phyloP scores from a whole-genome alignment of 92 coral and sea anemone species.

The Phenganax marumi region DNA sequence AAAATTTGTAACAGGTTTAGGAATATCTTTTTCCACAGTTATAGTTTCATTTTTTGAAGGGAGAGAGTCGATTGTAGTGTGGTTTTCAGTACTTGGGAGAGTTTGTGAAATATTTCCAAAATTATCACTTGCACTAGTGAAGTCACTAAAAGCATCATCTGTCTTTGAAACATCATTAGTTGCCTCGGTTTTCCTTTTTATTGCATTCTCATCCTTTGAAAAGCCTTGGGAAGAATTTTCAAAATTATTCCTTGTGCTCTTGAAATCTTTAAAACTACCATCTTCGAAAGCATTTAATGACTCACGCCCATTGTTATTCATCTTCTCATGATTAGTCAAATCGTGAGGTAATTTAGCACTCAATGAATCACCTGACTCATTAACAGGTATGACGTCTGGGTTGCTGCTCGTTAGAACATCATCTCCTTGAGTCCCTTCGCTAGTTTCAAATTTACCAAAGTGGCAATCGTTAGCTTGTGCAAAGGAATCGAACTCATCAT shows the following conservation, averaged over 20 bases:
- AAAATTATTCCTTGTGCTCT: not conserved
- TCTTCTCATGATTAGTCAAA: slow-evolving; percentile 5
- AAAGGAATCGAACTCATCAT: slow-evolving; percentile 31
- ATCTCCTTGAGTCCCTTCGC: not conserved
- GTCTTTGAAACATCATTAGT: not conserved
- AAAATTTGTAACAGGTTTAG: not conserved
- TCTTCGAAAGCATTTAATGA: slow-evolving; percentile 10
- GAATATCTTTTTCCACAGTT: not conserved
- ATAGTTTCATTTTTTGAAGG: too few relatives aligned
- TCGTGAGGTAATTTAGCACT: slow-evolving; percentile 5
- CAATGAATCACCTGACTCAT: slow-evolving; percentile 14
- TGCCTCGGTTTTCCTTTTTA: not conserved
- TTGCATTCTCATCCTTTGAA: not conserved
- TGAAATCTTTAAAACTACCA: slow-evolving; percentile 2
- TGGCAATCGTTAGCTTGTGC: slow-evolving; percentile 11
- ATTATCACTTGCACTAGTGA: not conserved
- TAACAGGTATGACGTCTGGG: not conserved
- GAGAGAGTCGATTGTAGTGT: too few relatives aligned
- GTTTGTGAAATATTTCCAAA: too few relatives aligned
- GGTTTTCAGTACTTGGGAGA: too few relatives aligned
- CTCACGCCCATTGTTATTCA: not conserved
- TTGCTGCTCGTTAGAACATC: not conserved
- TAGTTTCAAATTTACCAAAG: slow-evolving; percentile 10
- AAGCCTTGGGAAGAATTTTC: not conserved
- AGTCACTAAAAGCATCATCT: slow-evolving; percentile 60